Conservation (phyloP, 2,113 vertebrate genomes). For the Ancistrus triradiatus region DNA sequence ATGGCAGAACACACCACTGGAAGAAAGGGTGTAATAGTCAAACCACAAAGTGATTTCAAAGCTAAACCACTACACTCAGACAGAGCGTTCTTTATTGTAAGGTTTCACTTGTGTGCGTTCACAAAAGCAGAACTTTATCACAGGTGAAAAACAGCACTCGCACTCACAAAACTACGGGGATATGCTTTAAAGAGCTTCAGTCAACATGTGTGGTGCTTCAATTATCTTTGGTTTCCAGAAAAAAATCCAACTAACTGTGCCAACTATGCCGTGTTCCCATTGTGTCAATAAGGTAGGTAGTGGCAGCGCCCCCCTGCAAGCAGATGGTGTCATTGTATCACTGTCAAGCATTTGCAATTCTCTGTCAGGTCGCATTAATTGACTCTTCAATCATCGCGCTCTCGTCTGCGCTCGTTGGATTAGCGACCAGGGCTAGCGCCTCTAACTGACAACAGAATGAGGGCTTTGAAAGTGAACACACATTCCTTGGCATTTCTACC, state of each 20-base stretch:
- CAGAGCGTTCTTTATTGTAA: no score
- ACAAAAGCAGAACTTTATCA: not conserved
- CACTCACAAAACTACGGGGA: not conserved
- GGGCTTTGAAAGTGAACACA: not conserved
- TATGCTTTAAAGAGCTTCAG: conserved; percentile 22
- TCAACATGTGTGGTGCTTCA: conserved; percentile 25
- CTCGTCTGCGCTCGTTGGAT: conserved; percentile 3
- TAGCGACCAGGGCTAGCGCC: not conserved
- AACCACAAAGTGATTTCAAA: no score
- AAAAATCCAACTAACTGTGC: conserved; percentile 37
- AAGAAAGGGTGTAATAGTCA: no score
- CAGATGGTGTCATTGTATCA: conserved; percentile 65
- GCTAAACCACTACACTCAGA: no score
- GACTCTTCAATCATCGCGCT: conserved; percentile 42
- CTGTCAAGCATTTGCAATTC: conserved; percentile 47
- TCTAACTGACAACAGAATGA: no score
- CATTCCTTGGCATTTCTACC: no score
- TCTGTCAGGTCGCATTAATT: conserved; percentile 45
- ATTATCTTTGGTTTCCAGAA: conserved; percentile 40
- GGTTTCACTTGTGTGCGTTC: no score
- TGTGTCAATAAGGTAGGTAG: conserved; percentile 43
- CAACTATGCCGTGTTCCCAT: conserved; percentile 36
- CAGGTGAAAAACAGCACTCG: not conserved
- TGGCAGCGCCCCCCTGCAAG: conserved; percentile 45
- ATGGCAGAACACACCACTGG: no score